Base-by-base conservation (phyloP, 2,888 invertebrate genomes). In the Xestia c-nigrum region DNA sequence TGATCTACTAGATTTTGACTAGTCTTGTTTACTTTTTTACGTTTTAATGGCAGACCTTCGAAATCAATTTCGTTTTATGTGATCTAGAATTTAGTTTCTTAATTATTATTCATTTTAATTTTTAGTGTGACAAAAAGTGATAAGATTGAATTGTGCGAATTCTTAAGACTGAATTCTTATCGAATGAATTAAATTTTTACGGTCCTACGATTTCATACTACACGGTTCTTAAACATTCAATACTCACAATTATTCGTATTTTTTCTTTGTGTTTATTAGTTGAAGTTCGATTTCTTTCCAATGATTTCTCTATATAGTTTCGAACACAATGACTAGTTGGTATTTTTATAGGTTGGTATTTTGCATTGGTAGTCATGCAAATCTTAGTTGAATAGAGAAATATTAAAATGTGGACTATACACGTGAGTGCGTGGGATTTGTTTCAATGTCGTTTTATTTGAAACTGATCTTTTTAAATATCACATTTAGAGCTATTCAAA, bases 391-490 rank as follows among this genome's bases (percentile, higher is more conserved):
- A 81, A 85, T 84, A 59, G 57, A 81, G 40, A 74, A 72, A 75
- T 71, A 78, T 64, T 71, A n/a, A 65, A 68, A 69, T 68, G 59
- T 81, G 76, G 1, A 61, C 69, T 38, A 0, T 61, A 72, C 85
- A 77, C 83, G 74, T 81, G 74, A 74, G 47, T 67, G 76, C 72
- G 85, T 81, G 66, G 76, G 78, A 66, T 74, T 64, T 67, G 40
- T 76, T 66, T 70, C 85, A 85, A 84, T 84, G 81, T 64, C 68
- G 64, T 63, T 73, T 47, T 80, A 67, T 69, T 67, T 76, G 52
- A 84, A 72, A 75, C 57, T 55, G n/a, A 47, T 57, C 6, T 77
- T 74, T 72, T 74, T 40, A 75, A 81, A 85, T 81, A 85, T 65
- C 71, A 76, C 14, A 57, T 76, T 55, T 46, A 63, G 40, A 63